Base-by-base conservation (phyloP, 2,113 vertebrate genomes). In the zebrafish (Danio rerio) region DNA sequence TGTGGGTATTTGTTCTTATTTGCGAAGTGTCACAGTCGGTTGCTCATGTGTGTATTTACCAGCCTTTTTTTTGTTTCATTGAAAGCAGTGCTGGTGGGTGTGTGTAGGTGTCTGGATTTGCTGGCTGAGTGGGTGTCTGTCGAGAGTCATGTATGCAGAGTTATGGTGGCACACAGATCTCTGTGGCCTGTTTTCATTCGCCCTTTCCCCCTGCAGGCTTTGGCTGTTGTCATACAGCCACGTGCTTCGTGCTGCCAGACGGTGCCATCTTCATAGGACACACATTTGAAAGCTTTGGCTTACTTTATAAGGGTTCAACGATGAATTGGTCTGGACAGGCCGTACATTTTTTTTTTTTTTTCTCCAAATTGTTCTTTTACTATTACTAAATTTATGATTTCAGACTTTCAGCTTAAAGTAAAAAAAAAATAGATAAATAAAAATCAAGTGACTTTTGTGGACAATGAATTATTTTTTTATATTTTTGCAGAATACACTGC, bases 51-150 rank as follows among this genome's bases (percentile, higher is more conserved):
- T 43, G 21, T 43, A 18, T 74, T 56, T 43, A 43, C 21, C 49
- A 52, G 5, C 49, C 1, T 40, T 42, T 6, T 12, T 63, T 63
- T 63, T 52, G 49, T 11, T 42, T 16, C 9, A 20, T 63, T 42
- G 31, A 31, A 70, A 77, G 9, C 43, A 31, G 86, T 82, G 83
- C 73, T 50, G 53, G 63, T 83, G 59, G 31, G 63, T 82, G 88
- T 53, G 52, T 49, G 56, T 79, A 16, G 50, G 63, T 49, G 49
- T 81, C 13, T 73, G 12, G 11, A 42, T 86, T 82, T 82, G 78
- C n/a, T 55, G 74, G 21, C 58, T 31, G 52, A 59, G 83, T 52
- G 18, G 45, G 18, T 63, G 58, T 77, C 12, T 58, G 31, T 45
- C 7, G 7, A 75, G 73, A 61, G 16, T 1, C 31, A 11, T 76